These are phyloP conservation scores for Solea senegalensis DNA, from an alignment of 2,113 vertebrate species.

Conservation along the genomic window DNA sequence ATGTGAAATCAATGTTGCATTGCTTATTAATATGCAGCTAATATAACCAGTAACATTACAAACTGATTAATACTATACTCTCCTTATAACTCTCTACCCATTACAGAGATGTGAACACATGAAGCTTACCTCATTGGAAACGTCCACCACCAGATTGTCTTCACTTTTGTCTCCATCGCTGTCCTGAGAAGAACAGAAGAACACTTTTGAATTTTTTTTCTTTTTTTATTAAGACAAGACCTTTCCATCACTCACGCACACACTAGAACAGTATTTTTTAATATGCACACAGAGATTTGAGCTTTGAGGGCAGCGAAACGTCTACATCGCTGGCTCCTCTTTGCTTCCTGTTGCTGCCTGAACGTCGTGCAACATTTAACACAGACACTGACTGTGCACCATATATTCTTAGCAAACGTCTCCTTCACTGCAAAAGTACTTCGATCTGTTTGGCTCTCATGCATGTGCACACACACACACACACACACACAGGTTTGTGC, in stretches of 20 bases:
- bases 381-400: constrained; percentile 18
- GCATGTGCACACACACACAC: not conserved
- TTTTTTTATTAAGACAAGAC: not conserved
- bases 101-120: not conserved
- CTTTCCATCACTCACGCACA: not conserved
- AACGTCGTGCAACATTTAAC: constrained; percentile 57
- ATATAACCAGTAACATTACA: no score
- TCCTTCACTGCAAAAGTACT: constrained; percentile 11
- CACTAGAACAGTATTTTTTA: not conserved
- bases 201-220: not conserved
- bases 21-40: no score
- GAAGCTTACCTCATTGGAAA: constrained; percentile 72
- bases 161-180: constrained; percentile 79
- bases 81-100: not conserved
- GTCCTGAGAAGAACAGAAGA: constrained; percentile 59
- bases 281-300: constrained; percentile 19
- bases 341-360: constrained; percentile 38
- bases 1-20: no score
- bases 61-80: no score
- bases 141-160: constrained; percentile 78
- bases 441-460: constrained; percentile 3
- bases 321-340: constrained; percentile 55
- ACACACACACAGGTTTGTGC: no score
- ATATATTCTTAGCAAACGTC: constrained; percentile 40
- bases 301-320: constrained; percentile 24